A percentile compares a stretch with the other conserved stretches of the same genome.
phyloP scores from a whole-genome alignment of 1,140 invertebrate genomes.

The Sycophaga agraensis region DNA sequence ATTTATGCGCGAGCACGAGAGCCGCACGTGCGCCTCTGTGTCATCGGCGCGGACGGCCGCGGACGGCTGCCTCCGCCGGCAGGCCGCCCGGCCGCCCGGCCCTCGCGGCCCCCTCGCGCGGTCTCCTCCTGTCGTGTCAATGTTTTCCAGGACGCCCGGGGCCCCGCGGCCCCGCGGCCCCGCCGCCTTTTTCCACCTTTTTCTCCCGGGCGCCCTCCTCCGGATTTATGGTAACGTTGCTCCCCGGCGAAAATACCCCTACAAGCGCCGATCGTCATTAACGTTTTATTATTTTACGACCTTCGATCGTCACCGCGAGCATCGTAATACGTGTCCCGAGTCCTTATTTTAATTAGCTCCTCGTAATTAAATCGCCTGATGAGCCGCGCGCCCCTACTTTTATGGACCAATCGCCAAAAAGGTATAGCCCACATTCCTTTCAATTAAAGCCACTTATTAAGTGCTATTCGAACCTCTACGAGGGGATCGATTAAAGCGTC shows the following conservation, averaged over 20 bases:
- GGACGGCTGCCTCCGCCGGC: conserved; percentile 22
- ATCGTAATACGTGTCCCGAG: conserved; percentile 13
- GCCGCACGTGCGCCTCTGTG: conserved; percentile 56
- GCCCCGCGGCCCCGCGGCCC: neutral
- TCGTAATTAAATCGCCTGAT: conserved; percentile 24
- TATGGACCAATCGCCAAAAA: neutral
- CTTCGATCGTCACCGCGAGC: conserved; percentile 15
- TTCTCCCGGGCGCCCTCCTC: neutral
- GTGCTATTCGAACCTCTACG: neutral
- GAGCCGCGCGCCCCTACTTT: conserved; percentile 3
- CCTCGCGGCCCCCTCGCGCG: conserved; percentile 31
- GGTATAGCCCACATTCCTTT: neutral
- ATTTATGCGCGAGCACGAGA: conserved; percentile 55
- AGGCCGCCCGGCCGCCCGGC: conserved; percentile 35
- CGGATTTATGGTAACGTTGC: conserved; percentile 29
- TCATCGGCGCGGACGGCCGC: conserved; percentile 50
- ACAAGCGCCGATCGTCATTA: conserved; percentile 28
- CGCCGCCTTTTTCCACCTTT: neutral
- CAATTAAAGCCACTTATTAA: neutral
- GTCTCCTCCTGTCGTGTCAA: conserved; percentile 47
- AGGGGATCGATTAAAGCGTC: neutral
- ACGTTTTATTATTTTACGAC: conserved; percentile 30
- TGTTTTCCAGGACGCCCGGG: conserved; percentile 48
- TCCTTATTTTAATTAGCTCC: conserved; percentile 29
- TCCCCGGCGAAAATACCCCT: conserved; percentile 12